Evolutionary conservation across 92 coral and sea anemone species (phyloP).

Genomic region (Epizoanthus fatuus): DNA sequence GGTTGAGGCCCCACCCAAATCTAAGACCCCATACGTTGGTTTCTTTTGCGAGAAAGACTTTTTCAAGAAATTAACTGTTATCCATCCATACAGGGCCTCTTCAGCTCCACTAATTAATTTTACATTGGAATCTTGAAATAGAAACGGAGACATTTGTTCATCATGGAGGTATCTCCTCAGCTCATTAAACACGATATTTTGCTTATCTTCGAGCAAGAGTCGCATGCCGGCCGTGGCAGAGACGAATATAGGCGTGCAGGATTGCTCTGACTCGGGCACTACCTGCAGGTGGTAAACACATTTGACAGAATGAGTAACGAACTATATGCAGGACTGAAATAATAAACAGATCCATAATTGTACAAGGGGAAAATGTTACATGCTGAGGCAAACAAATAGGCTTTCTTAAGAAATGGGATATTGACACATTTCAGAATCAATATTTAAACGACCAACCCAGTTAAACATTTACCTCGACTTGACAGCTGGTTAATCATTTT

Average conservation of each 20-base stretch:
- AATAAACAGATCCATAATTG: no score
- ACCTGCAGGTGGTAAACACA: background rate
- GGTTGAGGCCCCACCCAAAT: conserved; percentile 40
- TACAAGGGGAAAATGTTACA: no score
- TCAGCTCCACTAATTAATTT: conserved; percentile 9
- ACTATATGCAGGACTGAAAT: no score
- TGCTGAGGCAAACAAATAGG: no score
- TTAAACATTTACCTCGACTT: no score
- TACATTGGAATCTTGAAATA: background rate
- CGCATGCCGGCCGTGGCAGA: conserved; percentile 49
- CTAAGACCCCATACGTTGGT: conserved; percentile 6
- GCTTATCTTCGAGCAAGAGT: background rate
- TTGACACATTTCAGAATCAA: no score
- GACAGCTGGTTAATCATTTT: no score
- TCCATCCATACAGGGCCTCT: conserved; percentile 28
- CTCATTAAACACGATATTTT: no score
- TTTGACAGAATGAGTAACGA: no score
- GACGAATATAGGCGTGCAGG: conserved; percentile 17
- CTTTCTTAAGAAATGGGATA: no score
- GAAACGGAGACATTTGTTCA: conserved; percentile 17
- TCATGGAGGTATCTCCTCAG: background rate
- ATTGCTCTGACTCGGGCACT: conserved; percentile 14
- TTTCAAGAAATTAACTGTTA: conserved; percentile 13
- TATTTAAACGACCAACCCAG: no score
- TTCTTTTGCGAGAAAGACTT: background rate